Evolutionary conservation across 2,113 vertebrate species (phyloP), one percentile per base, ranked within the genome.

Genomic region (Nipponia nippon): DNA sequence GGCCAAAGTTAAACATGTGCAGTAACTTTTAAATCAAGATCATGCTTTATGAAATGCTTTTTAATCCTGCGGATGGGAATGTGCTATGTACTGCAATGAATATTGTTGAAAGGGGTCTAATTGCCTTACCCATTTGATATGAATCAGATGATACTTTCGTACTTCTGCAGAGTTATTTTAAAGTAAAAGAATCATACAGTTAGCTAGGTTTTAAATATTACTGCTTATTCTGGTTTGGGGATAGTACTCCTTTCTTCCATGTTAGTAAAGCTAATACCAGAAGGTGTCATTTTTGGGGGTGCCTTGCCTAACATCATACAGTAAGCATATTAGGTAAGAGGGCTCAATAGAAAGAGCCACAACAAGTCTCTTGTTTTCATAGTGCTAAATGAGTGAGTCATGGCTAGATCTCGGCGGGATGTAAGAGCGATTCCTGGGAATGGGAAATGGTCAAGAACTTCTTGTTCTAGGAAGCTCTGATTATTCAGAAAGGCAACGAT

Each of bases 381-480:
- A 19, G 25, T 15, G 44, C 44, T 67, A 21, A 80, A 52, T 12
- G 63, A 58, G 25, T 94, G 92, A 93, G 65, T 89, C 94, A 90
- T 3, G 46, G 86, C 65, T 61, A 18, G 29, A 22, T n/a, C 85
- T 46, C 59, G 18, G 82, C 90, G 83, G 92, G 92, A 14, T 80
- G 38, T 50, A 11, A 3, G 29, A 94, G 86, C 21, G 4, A 1
- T 90, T 66, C 65, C 77, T 71, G 95, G 75, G 52, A 63, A 36
- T 14, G 81, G 89, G 52, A 90, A 82, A 42, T 8, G 59, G 21
- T 75, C 22, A 61, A 67, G 91, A 94, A 72, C 87, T 84, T 9
- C 25, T 67, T 89, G 96, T 95, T 84, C 94, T 38, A 2, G 76
- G 91, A 10, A 81, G 87, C 70, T 87, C 36, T 55, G 90, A 73